These are phyloP conservation scores for Tinea semifulvella DNA, from an alignment of 2,888 invertebrate genomes.

Conservation along the genomic window DNA sequence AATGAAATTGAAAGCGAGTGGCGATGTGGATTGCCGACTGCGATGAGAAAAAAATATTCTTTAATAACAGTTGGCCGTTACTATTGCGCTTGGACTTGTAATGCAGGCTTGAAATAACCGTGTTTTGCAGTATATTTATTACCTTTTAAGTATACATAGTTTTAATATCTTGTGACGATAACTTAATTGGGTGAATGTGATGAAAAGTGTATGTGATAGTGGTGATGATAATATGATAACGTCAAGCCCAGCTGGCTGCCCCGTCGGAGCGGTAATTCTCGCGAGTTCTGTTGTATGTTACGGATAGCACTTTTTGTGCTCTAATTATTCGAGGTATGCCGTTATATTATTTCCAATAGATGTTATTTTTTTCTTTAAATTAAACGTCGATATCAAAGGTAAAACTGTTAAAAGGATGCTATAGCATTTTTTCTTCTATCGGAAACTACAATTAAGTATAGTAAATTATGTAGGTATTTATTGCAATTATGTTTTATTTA, in stretches of 20 bases:
- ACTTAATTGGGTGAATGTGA: background rate
- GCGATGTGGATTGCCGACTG: background rate
- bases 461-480: too few species aligned
- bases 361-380: background rate
- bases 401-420: too few species aligned
- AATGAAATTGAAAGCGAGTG: constrained; percentile 7
- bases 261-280: constrained; percentile 58
- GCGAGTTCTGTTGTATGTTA: constrained; percentile 49
- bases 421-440: too few species aligned
- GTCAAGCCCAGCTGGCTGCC: constrained; percentile 61
- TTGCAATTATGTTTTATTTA: constrained; percentile 2
- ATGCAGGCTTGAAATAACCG: background rate
- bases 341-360: constrained; percentile 31
- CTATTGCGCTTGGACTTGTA: background rate
- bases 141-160: background rate
- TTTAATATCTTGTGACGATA: background rate
- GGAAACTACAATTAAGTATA: too few species aligned
- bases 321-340: constrained; percentile 60
- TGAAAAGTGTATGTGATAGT: constrained; percentile 6
- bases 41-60: background rate
- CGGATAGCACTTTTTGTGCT: constrained; percentile 54
- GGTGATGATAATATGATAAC: constrained; percentile 30
- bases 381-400: background rate
- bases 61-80: background rate
- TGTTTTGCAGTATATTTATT: background rate